These are phyloP conservation scores for Pseudolycoriella hygida DNA, from an alignment of 2,888 invertebrate species.

Conservation along the genomic window DNA sequence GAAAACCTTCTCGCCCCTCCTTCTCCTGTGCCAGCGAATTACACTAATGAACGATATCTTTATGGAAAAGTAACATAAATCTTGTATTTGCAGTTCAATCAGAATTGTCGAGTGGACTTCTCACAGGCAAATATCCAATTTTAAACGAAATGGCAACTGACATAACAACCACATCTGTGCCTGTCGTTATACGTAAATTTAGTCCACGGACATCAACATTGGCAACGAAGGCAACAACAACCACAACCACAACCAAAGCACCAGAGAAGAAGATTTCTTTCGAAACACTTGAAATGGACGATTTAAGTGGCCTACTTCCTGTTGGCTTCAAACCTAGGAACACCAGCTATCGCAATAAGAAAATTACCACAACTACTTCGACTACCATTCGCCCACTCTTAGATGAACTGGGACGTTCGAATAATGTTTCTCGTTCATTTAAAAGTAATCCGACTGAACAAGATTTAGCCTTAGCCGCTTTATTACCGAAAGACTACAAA, in stretches of 20 bases:
- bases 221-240: slow-evolving; percentile 11
- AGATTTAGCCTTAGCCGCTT: slow-evolving; percentile 31
- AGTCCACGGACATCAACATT: slow-evolving; percentile 31
- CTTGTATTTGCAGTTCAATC: slow-evolving; percentile 41
- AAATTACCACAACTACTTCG: slow-evolving; percentile 32
- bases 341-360: slow-evolving; percentile 34
- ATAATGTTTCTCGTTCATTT: slow-evolving; percentile 30
- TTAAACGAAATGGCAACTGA: slow-evolving; percentile 40
- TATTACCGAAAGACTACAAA: slow-evolving; percentile 44
- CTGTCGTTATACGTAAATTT: slow-evolving; percentile 48
- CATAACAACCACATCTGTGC: slow-evolving; percentile 36
- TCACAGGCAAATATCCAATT: slow-evolving; percentile 53
- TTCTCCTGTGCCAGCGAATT: no score
- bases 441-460: slow-evolving; percentile 39
- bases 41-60: no score
- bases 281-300: slow-evolving; percentile 37
- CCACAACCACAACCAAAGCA: slow-evolving; percentile 8
- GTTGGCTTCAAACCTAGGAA: slow-evolving; percentile 39
- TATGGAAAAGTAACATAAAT: no score
- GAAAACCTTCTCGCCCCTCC: no score
- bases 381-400: slow-evolving; percentile 29
- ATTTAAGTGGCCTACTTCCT: slow-evolving; percentile 41
- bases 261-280: slow-evolving; percentile 22
- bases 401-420: slow-evolving; percentile 22
- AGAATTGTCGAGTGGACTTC: slow-evolving; percentile 58